These are phyloP conservation scores for Lepidurus apus DNA, from an alignment of 1,140 invertebrate genomes.

Conservation along the genomic window DNA sequence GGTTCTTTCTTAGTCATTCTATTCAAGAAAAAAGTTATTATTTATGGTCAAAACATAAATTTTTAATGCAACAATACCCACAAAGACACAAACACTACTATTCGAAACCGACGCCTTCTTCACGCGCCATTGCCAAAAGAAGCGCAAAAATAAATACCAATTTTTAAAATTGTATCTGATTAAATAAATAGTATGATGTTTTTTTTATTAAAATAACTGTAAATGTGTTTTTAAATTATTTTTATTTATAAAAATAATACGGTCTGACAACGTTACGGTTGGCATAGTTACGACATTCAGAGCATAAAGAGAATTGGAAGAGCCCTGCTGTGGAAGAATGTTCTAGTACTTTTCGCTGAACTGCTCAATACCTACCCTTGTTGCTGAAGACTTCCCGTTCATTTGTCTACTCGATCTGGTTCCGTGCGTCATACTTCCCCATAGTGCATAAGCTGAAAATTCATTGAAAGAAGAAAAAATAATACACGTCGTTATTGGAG, in stretches of 20 bases:
- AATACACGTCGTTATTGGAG: neutral
- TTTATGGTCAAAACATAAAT: neutral
- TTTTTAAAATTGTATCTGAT: too few relatives aligned
- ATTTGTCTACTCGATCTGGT: neutral
- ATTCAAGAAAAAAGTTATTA: neutral
- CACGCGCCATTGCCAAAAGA: neutral
- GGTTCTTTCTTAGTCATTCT: neutral
- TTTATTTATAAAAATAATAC: neutral
- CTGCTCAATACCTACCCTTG: neutral
- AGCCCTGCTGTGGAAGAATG: neutral
- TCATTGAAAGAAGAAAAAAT: neutral
- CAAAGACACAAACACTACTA: neutral
- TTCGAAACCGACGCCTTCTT: conserved; percentile 10
- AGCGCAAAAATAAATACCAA: neutral
- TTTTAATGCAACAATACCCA: neutral
- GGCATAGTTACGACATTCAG: neutral
- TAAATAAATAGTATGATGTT: too few relatives aligned
- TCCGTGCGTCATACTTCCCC: neutral
- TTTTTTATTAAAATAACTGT: too few relatives aligned
- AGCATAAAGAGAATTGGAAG: neutral
- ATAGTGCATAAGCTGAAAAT: neutral
- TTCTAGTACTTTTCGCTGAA: neutral
- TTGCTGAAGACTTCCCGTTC: neutral
- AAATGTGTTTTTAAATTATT: too few relatives aligned
- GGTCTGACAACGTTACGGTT: neutral